Evolutionary conservation across 1,140 invertebrate genomes (phyloP).

Genomic region (Brachionus angularis): DNA sequence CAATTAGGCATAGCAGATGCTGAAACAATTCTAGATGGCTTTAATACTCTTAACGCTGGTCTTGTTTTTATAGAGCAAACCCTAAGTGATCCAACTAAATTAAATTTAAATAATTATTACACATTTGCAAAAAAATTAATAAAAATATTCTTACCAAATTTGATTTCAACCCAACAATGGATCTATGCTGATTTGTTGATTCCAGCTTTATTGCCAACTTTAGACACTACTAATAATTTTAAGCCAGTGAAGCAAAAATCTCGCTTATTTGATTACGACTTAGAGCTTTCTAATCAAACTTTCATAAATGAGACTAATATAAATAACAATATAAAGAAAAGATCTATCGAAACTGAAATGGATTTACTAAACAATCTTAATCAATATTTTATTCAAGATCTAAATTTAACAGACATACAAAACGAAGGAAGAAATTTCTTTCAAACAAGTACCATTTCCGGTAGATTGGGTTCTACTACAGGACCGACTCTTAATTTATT

Average conservation of each 20-base stretch:
- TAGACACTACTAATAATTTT: neutral
- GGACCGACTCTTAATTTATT: no score
- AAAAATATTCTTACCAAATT: conserved; percentile 20
- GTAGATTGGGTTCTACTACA: no score
- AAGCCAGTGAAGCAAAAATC: neutral
- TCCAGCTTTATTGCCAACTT: conserved; percentile 18
- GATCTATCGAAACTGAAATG: no score
- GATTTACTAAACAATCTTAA: no score
- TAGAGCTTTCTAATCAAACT: no score
- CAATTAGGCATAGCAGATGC: conserved; percentile 6
- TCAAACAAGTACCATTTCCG: no score
- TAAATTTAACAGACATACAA: no score
- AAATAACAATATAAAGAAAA: no score
- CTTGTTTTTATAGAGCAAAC: conserved; percentile 20
- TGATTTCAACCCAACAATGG: conserved; percentile 12
- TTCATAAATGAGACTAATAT: no score
- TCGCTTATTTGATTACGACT: neutral
- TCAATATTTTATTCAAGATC: no score
- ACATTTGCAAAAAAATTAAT: conserved; percentile 3
- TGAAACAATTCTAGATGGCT: conserved; percentile 5
- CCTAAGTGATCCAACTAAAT: conserved; percentile 11
- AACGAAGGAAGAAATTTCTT: no score
- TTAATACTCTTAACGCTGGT: conserved; percentile 21
- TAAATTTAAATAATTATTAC: conserved; percentile 33
- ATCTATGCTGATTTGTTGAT: conserved; percentile 14